phyloP scores from a whole-genome alignment of 2,113 vertebrate genomes.

The Vireo altiloquus region DNA sequence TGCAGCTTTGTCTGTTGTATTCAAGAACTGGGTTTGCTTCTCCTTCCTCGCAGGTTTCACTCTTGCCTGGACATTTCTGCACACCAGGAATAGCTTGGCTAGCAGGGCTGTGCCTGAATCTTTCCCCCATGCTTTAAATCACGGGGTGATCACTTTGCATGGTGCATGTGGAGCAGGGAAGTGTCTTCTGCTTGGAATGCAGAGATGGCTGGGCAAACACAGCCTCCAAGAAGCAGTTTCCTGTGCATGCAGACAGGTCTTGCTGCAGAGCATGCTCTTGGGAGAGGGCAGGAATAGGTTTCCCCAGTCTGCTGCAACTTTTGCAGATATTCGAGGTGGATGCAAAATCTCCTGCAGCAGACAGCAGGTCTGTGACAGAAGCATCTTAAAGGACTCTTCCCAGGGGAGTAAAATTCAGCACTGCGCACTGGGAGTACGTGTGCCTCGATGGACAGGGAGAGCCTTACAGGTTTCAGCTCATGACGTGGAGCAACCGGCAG shows the following conservation, averaged over 20 bases:
- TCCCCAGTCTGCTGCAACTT: neutral
- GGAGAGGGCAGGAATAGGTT: neutral
- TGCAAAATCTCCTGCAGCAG: neutral
- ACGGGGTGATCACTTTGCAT: neutral
- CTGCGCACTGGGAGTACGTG: accelerated
- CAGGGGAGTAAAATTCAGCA: neutral
- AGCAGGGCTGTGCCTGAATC: neutral
- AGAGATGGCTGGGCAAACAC: neutral
- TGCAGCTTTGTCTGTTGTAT: neutral
- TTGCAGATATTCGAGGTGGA: neutral
- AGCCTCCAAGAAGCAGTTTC: neutral
- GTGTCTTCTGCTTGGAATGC: neutral
- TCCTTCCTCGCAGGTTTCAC: neutral
- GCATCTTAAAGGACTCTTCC: neutral
- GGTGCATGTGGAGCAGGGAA: neutral
- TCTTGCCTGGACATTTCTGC: neutral
- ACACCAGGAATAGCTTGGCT: neutral
- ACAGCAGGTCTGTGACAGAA: neutral
- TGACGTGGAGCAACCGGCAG: neutral
- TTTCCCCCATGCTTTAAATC: neutral
- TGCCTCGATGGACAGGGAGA: neutral
- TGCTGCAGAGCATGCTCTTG: neutral
- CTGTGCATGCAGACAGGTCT: neutral
- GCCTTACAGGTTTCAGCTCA: neutral
- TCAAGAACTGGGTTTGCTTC: neutral